Base-by-base conservation (phyloP, 2,797 vertebrate genomes). In the Rhinatrema bivittatum region DNA sequence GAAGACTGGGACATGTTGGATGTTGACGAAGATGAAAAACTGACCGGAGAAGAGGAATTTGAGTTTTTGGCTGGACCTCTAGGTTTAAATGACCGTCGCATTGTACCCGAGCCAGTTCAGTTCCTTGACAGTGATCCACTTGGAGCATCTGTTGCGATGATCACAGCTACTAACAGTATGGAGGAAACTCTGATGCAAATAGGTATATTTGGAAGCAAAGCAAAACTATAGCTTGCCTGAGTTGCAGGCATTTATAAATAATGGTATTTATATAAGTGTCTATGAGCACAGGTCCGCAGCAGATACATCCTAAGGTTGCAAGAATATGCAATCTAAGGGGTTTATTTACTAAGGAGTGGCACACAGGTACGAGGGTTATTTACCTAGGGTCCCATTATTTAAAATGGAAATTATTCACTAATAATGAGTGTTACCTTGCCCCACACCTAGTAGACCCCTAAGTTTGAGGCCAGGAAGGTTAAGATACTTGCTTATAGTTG, bases 1-100 rank as follows among this genome's bases (percentile, higher is more conserved):
- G 95, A 98, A 77, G 95, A 99, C 72, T 99, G 95, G 95, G 94
- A 99, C 74, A 98, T 99, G 94, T 67, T 99, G 63, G 94, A 98
- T 29, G 83, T 98, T n/a, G 94, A 97, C 0, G 93, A 98, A 55
- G 90, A 97, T 5, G 93, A 97, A 46, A 94, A 93, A 51, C 58
- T 98, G 58, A 98, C 93, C 0, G 94, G 94, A 2, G 94, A 97
- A 67, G 95, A 99, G 56, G 95, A 99, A 56, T 99, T 99, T 62
- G 95, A 98, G 46, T 76, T 97, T 20, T 46, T 99, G 62, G 87
- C 91, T 12, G 91, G 89, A 5, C 92, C 93, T 2, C 70, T 99
- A 42, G 95, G 95, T 20, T 84, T 99, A 50, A 93, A 81, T 0
- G 95, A 98, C 44, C 82, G 89, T 1, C 74, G 88, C 48, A 79